Percentiles rank a stretch among this genome's conserved stretches.
phyloP scores from a whole-genome alignment of 92 coral and sea anemone species.

The Muricea muricata region DNA sequence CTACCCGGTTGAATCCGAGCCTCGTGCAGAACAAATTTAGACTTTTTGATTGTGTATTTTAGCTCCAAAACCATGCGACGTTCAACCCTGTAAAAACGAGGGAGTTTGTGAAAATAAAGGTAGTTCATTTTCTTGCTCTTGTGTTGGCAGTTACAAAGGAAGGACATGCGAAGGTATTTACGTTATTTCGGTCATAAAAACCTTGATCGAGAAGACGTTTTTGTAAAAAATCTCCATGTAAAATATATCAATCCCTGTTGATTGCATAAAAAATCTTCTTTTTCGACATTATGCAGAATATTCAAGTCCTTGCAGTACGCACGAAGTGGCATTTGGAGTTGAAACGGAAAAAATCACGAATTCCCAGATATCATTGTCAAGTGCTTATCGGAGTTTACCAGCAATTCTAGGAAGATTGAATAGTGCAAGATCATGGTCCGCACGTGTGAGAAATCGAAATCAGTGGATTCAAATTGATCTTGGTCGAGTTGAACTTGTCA shows the following conservation, averaged over 20 bases:
- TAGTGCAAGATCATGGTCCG: slow-evolving; percentile 79
- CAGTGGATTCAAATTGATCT: slow-evolving; percentile 85
- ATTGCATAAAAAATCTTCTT: not conserved
- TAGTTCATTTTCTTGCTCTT: not conserved
- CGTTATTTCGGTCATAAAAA: no score
- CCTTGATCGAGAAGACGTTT: no score
- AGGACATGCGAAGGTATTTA: not conserved
- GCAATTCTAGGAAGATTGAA: slow-evolving; percentile 80
- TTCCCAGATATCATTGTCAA: slow-evolving; percentile 64
- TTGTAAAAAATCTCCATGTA: no score
- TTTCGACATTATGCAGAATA: not conserved
- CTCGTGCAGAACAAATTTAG: no score
- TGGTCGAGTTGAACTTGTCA: slow-evolving; percentile 63
- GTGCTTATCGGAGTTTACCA: slow-evolving; percentile 67
- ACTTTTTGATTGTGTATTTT: no score
- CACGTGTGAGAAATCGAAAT: slow-evolving; percentile 67
- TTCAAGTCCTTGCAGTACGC: slow-evolving; percentile 23
- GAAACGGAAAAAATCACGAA: slow-evolving; percentile 81
- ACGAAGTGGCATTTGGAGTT: slow-evolving; percentile 78
- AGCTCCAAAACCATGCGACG: slow-evolving; percentile 9
- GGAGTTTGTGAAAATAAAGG: slow-evolving; percentile 1
- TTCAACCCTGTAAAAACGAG: not conserved
- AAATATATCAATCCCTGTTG: no score
- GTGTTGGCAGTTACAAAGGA: not conserved
- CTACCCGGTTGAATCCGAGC: no score